phyloP scores from a whole-genome alignment of 2,888 invertebrate genomes.

The Caenorhabditis zanzibari region DNA sequence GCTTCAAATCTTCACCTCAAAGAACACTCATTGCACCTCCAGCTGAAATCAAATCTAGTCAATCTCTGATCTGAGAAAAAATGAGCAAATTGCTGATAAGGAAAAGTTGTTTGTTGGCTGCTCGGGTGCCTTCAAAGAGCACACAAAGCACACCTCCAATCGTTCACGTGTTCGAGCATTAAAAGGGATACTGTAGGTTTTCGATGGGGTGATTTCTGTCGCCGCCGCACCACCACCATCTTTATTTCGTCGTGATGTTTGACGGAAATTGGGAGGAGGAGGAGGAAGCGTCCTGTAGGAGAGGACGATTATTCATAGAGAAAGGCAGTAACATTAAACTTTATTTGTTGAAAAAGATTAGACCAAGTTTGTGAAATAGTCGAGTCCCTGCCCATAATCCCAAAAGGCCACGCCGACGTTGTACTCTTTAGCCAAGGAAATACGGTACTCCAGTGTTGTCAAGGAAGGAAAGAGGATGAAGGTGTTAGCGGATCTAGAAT shows the following conservation, averaged over 20 bases:
- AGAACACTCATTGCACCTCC: slow-evolving; percentile 22
- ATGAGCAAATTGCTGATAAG: slow-evolving; percentile 12
- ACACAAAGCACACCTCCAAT: slow-evolving; percentile 44
- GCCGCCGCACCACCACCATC: slow-evolving; percentile 27
- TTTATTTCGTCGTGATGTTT: slow-evolving; percentile 8
- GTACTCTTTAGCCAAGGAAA: slow-evolving; percentile 68
- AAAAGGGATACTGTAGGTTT: slow-evolving; percentile 52
- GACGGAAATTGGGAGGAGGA: slow-evolving; percentile 9
- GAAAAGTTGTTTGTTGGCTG: not conserved
- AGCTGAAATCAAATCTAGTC: slow-evolving; percentile 13
- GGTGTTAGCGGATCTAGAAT: slow-evolving; percentile 23
- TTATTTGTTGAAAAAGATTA: slow-evolving; percentile 28
- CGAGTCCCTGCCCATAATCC: slow-evolving; percentile 78
- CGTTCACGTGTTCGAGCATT: slow-evolving; percentile 42
- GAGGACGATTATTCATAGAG: not conserved
- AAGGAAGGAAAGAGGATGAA: slow-evolving; percentile 71
- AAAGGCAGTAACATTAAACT: not conserved
- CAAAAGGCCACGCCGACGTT: slow-evolving; percentile 74
- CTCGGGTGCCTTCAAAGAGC: slow-evolving; percentile 34
- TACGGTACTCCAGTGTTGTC: slow-evolving; percentile 70
- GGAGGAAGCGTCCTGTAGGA: slow-evolving; percentile 13
- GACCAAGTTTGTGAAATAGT: slow-evolving; percentile 69
- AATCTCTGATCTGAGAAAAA: slow-evolving; percentile 27
- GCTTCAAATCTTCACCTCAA: not conserved
- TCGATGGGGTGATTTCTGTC: slow-evolving; percentile 52